These are phyloP conservation scores for Conus ventricosus DNA, from an alignment of 1,140 invertebrate species.

Conservation along the genomic window DNA sequence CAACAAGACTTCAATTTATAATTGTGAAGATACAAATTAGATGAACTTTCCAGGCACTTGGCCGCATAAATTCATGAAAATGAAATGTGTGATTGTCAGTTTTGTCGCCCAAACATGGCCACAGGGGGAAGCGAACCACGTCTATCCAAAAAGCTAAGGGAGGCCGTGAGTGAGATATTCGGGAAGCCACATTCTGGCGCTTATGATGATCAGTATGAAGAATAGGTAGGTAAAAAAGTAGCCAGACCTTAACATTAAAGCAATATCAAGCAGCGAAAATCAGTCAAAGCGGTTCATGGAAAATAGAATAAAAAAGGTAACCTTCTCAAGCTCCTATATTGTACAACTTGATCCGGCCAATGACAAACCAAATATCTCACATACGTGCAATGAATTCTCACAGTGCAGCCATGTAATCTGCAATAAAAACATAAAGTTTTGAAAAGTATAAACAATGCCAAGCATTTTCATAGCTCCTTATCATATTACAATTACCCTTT, in stretches of 20 bases:
- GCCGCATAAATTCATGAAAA: too few relatives aligned
- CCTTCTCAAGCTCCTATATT: background rate
- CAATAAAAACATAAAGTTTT: background rate
- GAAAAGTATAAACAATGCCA: background rate
- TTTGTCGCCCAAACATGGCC: too few relatives aligned
- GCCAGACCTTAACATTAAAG: background rate
- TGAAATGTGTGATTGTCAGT: too few relatives aligned
- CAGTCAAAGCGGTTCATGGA: background rate
- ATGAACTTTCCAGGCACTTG: too few relatives aligned
- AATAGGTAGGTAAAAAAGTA: too few relatives aligned
- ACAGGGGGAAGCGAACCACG: too few relatives aligned
- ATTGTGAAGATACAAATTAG: too few relatives aligned
- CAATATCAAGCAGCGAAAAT: background rate
- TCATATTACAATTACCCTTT: background rate
- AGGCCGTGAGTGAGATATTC: too few relatives aligned
- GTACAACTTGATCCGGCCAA: background rate
- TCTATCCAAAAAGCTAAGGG: too few relatives aligned
- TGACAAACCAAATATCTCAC: background rate
- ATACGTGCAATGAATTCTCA: background rate
- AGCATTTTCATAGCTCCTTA: background rate
- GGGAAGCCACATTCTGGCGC: too few relatives aligned
- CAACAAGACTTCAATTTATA: too few relatives aligned
- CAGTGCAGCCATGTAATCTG: background rate
- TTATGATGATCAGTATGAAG: too few relatives aligned
- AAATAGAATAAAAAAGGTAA: background rate